phyloP scores from a whole-genome alignment of 2,113 vertebrate species.

The Crotalus helleri region DNA sequence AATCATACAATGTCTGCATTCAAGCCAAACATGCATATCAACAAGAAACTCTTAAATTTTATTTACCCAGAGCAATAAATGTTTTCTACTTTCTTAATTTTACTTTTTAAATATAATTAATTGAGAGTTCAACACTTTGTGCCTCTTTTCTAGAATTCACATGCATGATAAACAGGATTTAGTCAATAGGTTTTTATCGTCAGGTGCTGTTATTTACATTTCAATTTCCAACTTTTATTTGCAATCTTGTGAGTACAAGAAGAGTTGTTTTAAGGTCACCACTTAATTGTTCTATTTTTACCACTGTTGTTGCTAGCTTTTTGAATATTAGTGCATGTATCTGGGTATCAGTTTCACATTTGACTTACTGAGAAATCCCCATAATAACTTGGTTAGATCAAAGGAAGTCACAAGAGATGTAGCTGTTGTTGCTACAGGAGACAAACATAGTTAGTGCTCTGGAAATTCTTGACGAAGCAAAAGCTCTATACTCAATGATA shows the following conservation, averaged over 20 bases:
- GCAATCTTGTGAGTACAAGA: neutral
- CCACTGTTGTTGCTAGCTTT: neutral
- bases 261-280: neutral
- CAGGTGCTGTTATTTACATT: neutral
- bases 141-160: neutral
- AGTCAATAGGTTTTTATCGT: neutral
- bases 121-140: neutral
- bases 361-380: neutral
- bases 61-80: neutral
- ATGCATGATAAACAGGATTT: neutral
- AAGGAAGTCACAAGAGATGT: neutral
- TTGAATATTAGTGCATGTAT: neutral
- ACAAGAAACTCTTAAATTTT: neutral
- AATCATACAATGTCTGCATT: neutral
- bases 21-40: neutral
- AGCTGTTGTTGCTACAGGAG: neutral
- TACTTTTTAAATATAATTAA: neutral
- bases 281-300: neutral
- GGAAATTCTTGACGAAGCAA: neutral
- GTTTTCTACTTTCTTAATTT: neutral
- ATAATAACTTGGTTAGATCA: neutral
- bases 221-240: neutral
- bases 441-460: neutral
- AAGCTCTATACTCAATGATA: neutral
- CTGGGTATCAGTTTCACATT: neutral